Evolutionary conservation across 2,797 vertebrate species (phyloP).

Genomic region (Heteromormyrus szaboi): DNA sequence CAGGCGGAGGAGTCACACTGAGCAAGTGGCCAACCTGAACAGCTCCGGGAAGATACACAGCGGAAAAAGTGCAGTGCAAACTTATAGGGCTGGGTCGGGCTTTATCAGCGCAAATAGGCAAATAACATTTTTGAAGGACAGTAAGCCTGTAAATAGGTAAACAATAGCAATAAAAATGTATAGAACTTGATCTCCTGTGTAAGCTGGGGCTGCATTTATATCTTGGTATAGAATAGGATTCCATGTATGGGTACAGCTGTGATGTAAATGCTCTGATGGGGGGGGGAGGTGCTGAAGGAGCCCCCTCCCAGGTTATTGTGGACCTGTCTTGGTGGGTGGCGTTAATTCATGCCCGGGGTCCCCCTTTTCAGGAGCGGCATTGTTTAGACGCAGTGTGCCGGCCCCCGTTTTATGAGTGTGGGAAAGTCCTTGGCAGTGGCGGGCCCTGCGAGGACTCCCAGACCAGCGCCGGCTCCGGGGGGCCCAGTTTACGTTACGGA

Average conservation of each 20-base stretch:
- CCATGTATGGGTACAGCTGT: neutral
- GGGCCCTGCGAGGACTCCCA: slow-evolving; percentile 28
- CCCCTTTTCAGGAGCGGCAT: slow-evolving; percentile 32
- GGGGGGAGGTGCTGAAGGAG: neutral
- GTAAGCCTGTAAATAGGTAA: neutral
- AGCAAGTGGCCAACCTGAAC: neutral
- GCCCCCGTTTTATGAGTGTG: slow-evolving; percentile 45
- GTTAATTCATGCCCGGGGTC: slow-evolving; percentile 24
- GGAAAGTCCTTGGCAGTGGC: slow-evolving; percentile 40
- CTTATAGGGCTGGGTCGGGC: neutral
- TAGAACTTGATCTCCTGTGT: neutral
- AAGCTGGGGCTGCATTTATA: neutral
- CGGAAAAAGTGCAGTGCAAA: neutral
- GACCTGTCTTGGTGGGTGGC: slow-evolving; percentile 38
- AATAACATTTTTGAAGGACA: neutral
- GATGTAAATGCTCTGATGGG: neutral
- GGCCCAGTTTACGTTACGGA: slow-evolving; percentile 46
- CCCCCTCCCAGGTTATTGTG: slow-evolving; percentile 1
- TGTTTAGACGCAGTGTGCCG: slow-evolving; percentile 45
- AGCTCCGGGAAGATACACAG: neutral
- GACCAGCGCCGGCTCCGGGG: neutral
- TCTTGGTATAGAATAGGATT: neutral
- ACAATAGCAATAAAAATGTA: neutral
- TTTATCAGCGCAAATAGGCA: neutral
- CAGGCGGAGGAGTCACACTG: neutral